phyloP scores from a whole-genome alignment of 2,888 invertebrate genomes.

The Ommatoiulus sabulosus region DNA sequence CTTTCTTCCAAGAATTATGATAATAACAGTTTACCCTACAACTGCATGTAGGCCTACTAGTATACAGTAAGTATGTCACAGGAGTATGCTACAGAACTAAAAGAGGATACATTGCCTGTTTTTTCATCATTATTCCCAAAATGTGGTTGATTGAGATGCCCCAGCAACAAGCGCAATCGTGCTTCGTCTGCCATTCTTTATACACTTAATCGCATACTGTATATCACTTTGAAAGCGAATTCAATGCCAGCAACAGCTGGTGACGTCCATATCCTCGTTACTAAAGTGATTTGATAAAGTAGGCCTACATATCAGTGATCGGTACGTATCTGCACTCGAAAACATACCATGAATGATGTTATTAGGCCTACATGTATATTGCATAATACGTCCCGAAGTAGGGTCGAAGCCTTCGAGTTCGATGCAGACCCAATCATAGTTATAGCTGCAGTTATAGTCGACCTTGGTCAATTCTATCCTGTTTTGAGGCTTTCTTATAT shows the following conservation, averaged over 20 bases:
- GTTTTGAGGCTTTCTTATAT: no score
- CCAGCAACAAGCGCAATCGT: conserved; percentile 16
- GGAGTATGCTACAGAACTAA: not conserved
- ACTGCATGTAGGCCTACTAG: not conserved
- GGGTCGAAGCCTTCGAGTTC: no score
- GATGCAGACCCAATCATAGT: no score
- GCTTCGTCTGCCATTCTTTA: not conserved
- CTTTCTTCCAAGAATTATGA: not conserved
- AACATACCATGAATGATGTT: not conserved
- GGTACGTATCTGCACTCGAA: not conserved
- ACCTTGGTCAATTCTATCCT: no score
- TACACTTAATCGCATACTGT: not conserved
- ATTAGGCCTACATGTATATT: no score
- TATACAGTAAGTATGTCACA: not conserved
- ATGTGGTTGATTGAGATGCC: not conserved
- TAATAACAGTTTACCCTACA: no score
- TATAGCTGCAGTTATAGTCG: no score
- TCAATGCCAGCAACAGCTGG: not conserved
- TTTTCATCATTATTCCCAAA: not conserved
- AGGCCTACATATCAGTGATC: not conserved
- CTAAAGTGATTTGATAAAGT: not conserved
- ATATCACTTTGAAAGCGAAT: not conserved
- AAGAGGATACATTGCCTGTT: not conserved
- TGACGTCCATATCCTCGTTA: not conserved
- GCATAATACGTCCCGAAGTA: no score